These are phyloP conservation scores for Shinisaurus crocodilurus DNA, from an alignment of 2,113 vertebrate genomes.

Conservation along the genomic window DNA sequence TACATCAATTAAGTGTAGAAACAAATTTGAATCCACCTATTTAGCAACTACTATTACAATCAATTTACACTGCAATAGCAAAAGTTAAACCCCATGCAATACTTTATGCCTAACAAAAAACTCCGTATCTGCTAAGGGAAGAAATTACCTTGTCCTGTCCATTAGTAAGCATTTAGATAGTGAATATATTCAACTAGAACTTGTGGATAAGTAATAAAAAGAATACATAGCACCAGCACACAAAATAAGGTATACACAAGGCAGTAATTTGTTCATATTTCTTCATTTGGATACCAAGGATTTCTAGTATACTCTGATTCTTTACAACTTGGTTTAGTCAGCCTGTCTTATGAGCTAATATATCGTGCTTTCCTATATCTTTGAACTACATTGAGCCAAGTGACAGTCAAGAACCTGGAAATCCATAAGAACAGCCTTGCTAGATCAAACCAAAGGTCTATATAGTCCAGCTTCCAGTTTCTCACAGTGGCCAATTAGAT, in stretches of 20 bases:
- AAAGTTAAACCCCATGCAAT: neutral
- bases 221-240: neutral
- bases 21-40: constrained; percentile 11
- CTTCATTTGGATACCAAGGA: neutral
- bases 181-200: neutral
- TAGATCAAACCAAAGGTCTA: neutral
- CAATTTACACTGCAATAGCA: constrained; percentile 10
- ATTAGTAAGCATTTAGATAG: constrained; percentile 34
- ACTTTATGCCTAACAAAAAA: constrained; percentile 12
- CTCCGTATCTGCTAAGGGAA: neutral
- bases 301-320: neutral
- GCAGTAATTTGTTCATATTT: neutral
- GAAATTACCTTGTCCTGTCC: neutral
- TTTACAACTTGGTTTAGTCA: neutral
- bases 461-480: neutral
- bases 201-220: neutral
- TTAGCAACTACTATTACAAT: constrained; percentile 42
- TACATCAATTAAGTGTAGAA: constrained; percentile 41
- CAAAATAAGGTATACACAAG: neutral
- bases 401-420: neutral
- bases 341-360: neutral
- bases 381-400: neutral
- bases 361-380: neutral
- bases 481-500: neutral
- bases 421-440: neutral